Conservation (phyloP, 92 coral and sea anemone species). For the Epizoanthus fatuus region DNA sequence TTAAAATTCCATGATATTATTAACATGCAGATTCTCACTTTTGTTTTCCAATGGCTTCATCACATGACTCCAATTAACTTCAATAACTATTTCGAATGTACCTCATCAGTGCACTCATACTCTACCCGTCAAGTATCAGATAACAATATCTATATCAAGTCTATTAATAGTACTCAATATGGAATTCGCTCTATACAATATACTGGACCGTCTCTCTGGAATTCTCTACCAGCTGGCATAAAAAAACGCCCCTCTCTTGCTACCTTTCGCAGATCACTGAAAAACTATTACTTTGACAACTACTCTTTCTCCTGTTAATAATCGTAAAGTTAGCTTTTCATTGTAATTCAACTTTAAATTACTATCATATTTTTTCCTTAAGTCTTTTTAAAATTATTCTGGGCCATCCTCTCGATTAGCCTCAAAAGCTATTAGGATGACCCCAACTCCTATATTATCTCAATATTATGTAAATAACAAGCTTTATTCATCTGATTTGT, state of each 20-base stretch:
- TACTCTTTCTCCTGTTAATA: too few relatives aligned
- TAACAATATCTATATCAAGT: not conserved
- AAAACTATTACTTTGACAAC: too few relatives aligned
- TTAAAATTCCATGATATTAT: not conserved
- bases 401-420: too few relatives aligned
- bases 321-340: too few relatives aligned
- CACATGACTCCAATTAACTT: not conserved
- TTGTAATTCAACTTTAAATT: too few relatives aligned
- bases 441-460: too few relatives aligned
- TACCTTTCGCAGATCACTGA: not conserved
- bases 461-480: too few relatives aligned
- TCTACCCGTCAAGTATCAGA: conserved; percentile 7
- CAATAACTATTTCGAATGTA: not conserved
- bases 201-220: conserved; percentile 2
- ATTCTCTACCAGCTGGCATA: conserved; percentile 7
- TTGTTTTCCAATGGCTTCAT: not conserved
- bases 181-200: not conserved
- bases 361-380: too few relatives aligned
- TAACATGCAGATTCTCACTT: not conserved
- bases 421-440: too few relatives aligned
- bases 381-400: too few relatives aligned
- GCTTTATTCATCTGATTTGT: too few relatives aligned
- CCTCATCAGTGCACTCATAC: conserved; percentile 12
- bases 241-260: not conserved
- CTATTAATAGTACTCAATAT: not conserved